These are phyloP conservation scores for Hestina assimilis DNA, from an alignment of 1,140 invertebrate genomes.

Conservation along the genomic window DNA sequence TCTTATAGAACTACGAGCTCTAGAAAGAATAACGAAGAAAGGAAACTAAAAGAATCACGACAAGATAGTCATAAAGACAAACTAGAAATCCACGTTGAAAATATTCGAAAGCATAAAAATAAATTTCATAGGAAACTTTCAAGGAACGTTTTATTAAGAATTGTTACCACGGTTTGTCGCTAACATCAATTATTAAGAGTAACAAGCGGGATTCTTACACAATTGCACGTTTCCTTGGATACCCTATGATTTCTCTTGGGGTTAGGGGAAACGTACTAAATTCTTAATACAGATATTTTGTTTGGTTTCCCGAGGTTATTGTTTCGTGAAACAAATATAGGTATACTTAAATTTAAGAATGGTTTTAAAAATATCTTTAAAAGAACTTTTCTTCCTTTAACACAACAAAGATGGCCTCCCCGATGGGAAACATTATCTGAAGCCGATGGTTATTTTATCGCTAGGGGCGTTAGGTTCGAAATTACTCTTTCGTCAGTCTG, in stretches of 20 bases:
- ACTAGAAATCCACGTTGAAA: background rate
- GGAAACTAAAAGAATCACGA: no score
- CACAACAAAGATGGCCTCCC: no score
- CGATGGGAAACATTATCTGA: no score
- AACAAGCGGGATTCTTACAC: conserved; percentile 31
- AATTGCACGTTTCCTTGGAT: conserved; percentile 30
- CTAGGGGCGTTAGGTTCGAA: no score
- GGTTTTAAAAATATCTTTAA: no score
- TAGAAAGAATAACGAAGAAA: no score
- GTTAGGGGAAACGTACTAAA: conserved; percentile 15
- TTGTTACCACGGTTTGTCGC: conserved; percentile 21
- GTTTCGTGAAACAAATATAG: background rate
- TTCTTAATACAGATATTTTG: conserved; percentile 17
- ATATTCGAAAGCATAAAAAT: background rate
- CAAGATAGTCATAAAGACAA: no score
- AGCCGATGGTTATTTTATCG: no score
- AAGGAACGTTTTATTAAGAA: conserved; percentile 19
- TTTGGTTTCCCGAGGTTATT: conserved; percentile 12
- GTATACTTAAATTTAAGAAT: background rate
- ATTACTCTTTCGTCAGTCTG: no score
- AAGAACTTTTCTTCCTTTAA: no score
- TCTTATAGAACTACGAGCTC: no score
- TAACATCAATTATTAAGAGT: conserved; percentile 36
- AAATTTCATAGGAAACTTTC: conserved; percentile 1
- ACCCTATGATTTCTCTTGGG: conserved; percentile 46